Evolutionary conservation across 64 coral and sea anemone genomes (phyloP), one percentile per base, ranked within the genome.

Genomic region (Pachyseris speciosa): DNA sequence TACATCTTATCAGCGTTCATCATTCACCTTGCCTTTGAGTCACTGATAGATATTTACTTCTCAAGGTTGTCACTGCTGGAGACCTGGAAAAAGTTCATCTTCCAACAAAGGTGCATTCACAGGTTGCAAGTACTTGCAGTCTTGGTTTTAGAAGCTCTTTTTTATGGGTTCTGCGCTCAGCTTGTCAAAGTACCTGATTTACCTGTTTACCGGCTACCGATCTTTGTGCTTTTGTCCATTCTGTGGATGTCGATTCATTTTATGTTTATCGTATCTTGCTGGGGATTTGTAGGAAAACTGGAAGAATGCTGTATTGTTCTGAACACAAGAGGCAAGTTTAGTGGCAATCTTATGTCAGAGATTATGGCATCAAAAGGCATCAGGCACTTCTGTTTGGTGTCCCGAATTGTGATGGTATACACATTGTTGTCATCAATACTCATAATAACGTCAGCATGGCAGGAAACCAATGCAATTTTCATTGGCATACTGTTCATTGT

Each of bases 211-310:
- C 93, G 67, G 86, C 31, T 93, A 31, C 96, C 90, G 7, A 28
- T 95, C 52, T 99, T 99, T 83, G 72, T 93, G 30, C 68, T 89
- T 5, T 87, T 94, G 64, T 90, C 90, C 11, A 53, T 86, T 17
- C 71, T 85, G 33, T 99, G 93, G 96, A 80, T 95, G 32, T 69
- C 64, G 41, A 89, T 95, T 75, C 97, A 99, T 59, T 86, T 99
- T 37, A 92, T 99, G 86, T 99, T 95, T 83, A 71, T 95, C 53
- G 72, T 99, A 15, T 92, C 94, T 1, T 93, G 76, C 50, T 99
- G 97, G 97, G 90, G 94, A 5, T 99, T 99, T 87, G 66, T 95
- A 58, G 84, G 73, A 60, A 99, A 99, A 70, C 94, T 99, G 71
- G 97, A 99, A 69, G 94, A 99, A 77, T 99, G 97, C 53, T 83